Conservation (phyloP, 2,888 invertebrate genomes). For the Rhagonycha lutea region DNA sequence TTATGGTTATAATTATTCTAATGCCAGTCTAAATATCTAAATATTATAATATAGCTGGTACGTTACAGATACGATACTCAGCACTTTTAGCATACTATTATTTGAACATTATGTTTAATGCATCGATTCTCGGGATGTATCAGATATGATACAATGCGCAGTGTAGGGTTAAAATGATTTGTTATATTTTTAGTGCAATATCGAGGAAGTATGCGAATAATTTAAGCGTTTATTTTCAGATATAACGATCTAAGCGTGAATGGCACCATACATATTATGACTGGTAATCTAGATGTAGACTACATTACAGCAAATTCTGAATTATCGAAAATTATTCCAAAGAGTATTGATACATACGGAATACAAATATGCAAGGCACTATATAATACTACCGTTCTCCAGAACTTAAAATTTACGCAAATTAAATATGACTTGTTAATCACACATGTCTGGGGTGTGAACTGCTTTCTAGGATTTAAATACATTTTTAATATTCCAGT, state of each 20-base stretch:
- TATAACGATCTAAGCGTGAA: not conserved
- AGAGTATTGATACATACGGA: not conserved
- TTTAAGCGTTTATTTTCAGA: no score
- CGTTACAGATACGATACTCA: no score
- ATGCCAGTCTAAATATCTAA: no score
- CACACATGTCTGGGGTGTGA: constrained; percentile 63
- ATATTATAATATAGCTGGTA: no score
- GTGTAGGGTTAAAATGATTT: no score
- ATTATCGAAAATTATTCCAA: not conserved
- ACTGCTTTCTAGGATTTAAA: constrained; percentile 61
- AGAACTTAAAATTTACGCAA: constrained; percentile 29
- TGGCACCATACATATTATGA: not conserved
- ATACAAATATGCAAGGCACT: not conserved
- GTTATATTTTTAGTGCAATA: no score
- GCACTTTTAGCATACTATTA: no score
- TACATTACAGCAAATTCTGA: not conserved
- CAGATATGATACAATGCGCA: no score
- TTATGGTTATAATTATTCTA: no score
- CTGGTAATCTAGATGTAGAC: not conserved
- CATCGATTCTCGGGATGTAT: no score
- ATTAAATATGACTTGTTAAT: constrained; percentile 63
- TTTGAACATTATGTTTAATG: no score
- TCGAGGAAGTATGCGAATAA: no score
- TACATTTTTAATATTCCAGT: not conserved
- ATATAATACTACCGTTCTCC: constrained; percentile 13